Evolutionary conservation across 2,797 vertebrate species (phyloP).

Genomic region (Ciconia nigra): DNA sequence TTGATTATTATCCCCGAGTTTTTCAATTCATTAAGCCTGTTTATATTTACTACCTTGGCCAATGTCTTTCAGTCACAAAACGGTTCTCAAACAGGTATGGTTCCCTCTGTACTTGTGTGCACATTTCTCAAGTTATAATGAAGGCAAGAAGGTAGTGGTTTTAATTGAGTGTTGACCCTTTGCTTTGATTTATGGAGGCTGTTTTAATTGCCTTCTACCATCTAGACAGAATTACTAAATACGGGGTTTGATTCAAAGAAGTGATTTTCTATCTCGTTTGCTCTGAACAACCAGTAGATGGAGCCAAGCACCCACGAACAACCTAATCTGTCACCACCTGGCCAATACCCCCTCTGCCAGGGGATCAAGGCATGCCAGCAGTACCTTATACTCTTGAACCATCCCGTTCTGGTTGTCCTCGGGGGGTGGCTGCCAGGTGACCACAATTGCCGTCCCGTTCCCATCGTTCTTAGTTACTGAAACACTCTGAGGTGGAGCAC

Average conservation of each 20-base stretch:
- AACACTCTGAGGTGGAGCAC: conserved; percentile 91
- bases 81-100: not conserved
- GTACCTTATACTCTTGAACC: conserved; percentile 98
- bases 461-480: conserved; percentile 92
- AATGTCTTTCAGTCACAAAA: not conserved
- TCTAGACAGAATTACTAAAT: not conserved
- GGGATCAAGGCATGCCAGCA: not conserved
- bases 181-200: not conserved
- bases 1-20: conserved; percentile 40
- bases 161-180: not conserved
- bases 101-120: not conserved
- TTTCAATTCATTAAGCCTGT: conserved; percentile 17
- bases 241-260: not conserved
- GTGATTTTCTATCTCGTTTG: not conserved
- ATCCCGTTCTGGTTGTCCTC: conserved; percentile 93
- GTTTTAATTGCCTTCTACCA: conserved; percentile 14
- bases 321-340: not conserved
- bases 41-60: not conserved
- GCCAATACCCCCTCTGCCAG: not conserved
- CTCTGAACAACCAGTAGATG: conserved; percentile 83
- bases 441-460: conserved; percentile 91
- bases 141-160: not conserved
- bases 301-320: conserved; percentile 81
- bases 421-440: conserved; percentile 95
- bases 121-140: not conserved